Percentiles rank a stretch among this genome's conserved stretches.
phyloP scores from a whole-genome alignment of 2,113 vertebrate genomes.

The Myrmecophaga tridactyla region DNA sequence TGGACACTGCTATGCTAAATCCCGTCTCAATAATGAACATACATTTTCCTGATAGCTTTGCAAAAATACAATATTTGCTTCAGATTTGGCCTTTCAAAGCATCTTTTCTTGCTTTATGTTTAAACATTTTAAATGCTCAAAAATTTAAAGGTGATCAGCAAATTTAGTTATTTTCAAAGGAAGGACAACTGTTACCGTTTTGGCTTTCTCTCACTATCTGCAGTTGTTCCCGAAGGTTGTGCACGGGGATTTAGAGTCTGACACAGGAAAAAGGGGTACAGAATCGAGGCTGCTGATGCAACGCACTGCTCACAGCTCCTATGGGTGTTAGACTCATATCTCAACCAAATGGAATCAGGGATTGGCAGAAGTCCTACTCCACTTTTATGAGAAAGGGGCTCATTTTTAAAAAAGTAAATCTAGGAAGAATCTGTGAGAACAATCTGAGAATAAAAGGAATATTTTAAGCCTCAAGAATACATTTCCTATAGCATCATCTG shows the following conservation, averaged over 20 bases:
- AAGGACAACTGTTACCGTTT: background rate
- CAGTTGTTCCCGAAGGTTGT: background rate
- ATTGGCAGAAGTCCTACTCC: background rate
- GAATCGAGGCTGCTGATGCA: background rate
- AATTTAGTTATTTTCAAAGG: background rate
- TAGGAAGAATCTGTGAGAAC: slow-evolving; percentile 2
- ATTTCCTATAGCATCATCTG: background rate
- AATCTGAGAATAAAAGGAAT: slow-evolving; percentile 30
- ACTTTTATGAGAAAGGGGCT: background rate
- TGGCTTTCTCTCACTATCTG: background rate
- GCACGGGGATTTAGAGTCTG: background rate
- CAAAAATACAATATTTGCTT: slow-evolving; percentile 16
- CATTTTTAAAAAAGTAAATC: background rate
- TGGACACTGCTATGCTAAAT: background rate
- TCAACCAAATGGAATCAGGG: background rate
- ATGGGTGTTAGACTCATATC: background rate
- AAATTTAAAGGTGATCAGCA: background rate
- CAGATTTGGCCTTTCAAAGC: background rate
- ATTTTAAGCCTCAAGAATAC: slow-evolving; percentile 33
- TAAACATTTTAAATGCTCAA: background rate
- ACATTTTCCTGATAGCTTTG: background rate
- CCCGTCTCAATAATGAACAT: background rate
- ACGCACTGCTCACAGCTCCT: background rate
- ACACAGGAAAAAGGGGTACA: background rate
- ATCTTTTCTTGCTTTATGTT: background rate